A percentile compares a stretch with the other conserved stretches of the same genome.
These are phyloP conservation scores for Trichogramma dendrolimi DNA, from an alignment of 2,888 invertebrate genomes.

Conservation along the genomic window DNA sequence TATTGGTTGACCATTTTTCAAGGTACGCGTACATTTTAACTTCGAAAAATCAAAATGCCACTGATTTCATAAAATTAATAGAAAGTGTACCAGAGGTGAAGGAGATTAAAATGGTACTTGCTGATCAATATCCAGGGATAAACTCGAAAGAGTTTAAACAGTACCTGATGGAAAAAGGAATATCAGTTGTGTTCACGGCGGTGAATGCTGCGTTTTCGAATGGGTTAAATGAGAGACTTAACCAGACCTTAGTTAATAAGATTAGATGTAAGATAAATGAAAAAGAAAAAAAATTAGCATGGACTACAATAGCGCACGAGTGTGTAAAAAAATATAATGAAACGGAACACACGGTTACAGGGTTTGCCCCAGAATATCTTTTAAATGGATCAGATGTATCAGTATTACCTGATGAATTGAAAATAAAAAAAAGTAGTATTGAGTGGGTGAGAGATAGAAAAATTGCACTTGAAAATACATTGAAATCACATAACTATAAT, in stretches of 20 bases:
- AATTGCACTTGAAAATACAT: constrained; percentile 33
- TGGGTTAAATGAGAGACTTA: constrained; percentile 31
- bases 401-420: constrained; percentile 28
- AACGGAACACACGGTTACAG: constrained; percentile 35
- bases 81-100: constrained; percentile 6
- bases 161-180: constrained; percentile 14
- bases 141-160: constrained; percentile 25
- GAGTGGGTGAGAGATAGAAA: constrained; percentile 30
- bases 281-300: constrained; percentile 13
- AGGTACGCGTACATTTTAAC: constrained; percentile 24
- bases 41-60: constrained; percentile 21
- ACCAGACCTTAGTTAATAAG: constrained; percentile 31
- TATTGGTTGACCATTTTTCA: constrained; percentile 23
- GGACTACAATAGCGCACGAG: constrained; percentile 22
- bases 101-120: constrained; percentile 14
- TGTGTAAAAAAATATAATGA: constrained; percentile 35
- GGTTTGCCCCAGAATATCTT: constrained; percentile 35
- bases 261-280: constrained; percentile 27
- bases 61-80: constrained; percentile 24
- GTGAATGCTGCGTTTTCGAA: constrained; percentile 30
- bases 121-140: constrained; percentile 26
- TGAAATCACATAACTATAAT: constrained; percentile 35
- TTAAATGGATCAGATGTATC: constrained; percentile 31
- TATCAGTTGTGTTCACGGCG: constrained; percentile 22
- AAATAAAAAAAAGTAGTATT: constrained; percentile 25